phyloP scores from a whole-genome alignment of 2,797 vertebrate species.

The Anisognathus igniventris region DNA sequence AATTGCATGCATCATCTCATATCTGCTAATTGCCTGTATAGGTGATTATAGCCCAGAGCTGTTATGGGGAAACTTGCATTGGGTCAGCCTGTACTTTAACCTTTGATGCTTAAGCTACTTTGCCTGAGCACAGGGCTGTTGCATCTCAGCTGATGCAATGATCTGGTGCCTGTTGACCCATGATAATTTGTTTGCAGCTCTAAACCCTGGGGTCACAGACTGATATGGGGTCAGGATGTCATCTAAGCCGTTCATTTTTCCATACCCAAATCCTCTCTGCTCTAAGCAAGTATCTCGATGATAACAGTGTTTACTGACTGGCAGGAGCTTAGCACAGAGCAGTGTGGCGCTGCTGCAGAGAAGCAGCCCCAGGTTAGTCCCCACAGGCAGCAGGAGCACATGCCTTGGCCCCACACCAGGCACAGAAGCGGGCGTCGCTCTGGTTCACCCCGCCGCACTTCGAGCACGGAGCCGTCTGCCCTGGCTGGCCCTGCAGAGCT shows the following conservation, averaged over 20 bases:
- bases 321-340: not conserved
- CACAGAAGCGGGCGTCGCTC: slow-evolving; percentile 79
- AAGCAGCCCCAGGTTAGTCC: not conserved
- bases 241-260: not conserved
- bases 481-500: slow-evolving; percentile 7
- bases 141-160: not conserved
- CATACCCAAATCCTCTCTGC: not conserved
- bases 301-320: not conserved
- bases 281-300: not conserved
- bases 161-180: not conserved
- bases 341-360: not conserved
- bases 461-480: slow-evolving; percentile 75
- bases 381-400: not conserved
- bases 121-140: not conserved
- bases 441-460: slow-evolving; percentile 77
- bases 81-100: not conserved
- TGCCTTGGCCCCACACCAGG: slow-evolving; percentile 86
- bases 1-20: not conserved
- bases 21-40: not conserved
- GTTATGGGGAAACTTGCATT: not conserved
- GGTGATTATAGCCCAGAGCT: not conserved
- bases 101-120: not conserved
- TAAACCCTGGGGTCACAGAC: not conserved
- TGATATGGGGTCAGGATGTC: not conserved
- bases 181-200: not conserved